These are phyloP conservation scores for Picathartes gymnocephalus DNA, from an alignment of 2,113 vertebrate genomes.

Conservation along the genomic window DNA sequence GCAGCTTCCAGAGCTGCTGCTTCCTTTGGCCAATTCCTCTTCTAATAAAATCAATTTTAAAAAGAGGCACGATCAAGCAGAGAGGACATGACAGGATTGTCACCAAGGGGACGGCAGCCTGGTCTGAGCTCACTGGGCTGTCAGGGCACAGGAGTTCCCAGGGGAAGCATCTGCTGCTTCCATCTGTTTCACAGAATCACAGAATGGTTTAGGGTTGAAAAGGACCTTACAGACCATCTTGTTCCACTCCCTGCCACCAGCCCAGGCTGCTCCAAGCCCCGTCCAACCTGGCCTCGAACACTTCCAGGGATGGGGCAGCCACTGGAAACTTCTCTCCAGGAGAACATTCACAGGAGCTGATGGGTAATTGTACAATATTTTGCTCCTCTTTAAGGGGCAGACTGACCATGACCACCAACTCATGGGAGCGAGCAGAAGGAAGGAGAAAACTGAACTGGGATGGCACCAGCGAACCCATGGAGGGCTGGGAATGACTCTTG, in stretches of 20 bases:
- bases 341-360: background rate
- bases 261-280: background rate
- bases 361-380: rapidly evolving
- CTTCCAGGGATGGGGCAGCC: background rate
- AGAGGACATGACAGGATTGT: background rate
- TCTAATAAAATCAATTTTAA: background rate
- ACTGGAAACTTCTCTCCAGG: background rate
- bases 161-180: background rate
- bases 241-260: background rate
- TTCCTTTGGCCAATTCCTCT: background rate
- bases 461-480: rapidly evolving
- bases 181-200: background rate
- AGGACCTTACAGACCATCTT: background rate
- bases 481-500: rapidly evolving
- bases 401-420: rapidly evolving
- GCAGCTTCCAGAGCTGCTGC: background rate
- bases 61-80: background rate
- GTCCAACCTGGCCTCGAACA: background rate
- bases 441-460: background rate
- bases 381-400: background rate
- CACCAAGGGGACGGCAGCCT: background rate
- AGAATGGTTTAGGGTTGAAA: background rate
- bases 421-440: rapidly evolving
- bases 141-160: background rate
- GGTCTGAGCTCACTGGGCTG: rapidly evolving